Evolutionary conservation across 2,113 vertebrate genomes (phyloP), one percentile per base, ranked within the genome.

Genomic region (Hemiscyllium ocellatum): DNA sequence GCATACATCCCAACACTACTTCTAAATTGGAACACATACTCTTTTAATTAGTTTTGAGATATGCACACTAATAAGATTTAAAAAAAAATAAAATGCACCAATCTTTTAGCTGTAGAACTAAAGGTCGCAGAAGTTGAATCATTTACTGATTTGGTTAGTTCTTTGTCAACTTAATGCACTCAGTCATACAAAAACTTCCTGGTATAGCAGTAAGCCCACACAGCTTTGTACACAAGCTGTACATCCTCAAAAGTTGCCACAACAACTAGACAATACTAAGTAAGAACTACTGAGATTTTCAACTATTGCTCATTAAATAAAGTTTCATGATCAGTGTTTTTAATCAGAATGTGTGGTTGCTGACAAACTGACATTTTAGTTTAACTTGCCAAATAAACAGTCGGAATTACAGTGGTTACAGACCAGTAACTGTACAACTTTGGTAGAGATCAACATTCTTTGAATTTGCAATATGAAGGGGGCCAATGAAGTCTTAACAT

Each of bases 371-470:
- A 68, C 91, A 94, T 12, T 69, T 20, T 95, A 72, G 72, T 76
- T 95, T 61, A 90, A 90, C 24, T 66, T 76, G 19, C 69, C 68
- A 72, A 72, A 95, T 42, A 52, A 72, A 95, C 12, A 5, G 37
- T 47, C 72, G 69, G 42, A 76, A 69, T 95, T 95, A 95, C 66
- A 95, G 94, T 50, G 91, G 91, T 94, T 94, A 94, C 66, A 94
- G 68, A 70, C 91, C 91, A 94, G 65, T 94, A 68, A 69, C 69
- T 94, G 65, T 94, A 94, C 68, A 94, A 94, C 91, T 94, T 94
- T 94, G 91, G 91, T 94, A 94, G 66, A 94, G 65, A 24, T 94
- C 94, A 95, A 76, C 68, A 72, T 95, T 72, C 94, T 95, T 95
- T 95, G 47, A 95, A 72, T 95, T 76, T 95, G 94, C 72, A 95